Evolutionary conservation across 92 coral and sea anemone genomes (phyloP), one percentile per base, ranked within the genome.

Genomic region (Zoanthus sociatus): DNA sequence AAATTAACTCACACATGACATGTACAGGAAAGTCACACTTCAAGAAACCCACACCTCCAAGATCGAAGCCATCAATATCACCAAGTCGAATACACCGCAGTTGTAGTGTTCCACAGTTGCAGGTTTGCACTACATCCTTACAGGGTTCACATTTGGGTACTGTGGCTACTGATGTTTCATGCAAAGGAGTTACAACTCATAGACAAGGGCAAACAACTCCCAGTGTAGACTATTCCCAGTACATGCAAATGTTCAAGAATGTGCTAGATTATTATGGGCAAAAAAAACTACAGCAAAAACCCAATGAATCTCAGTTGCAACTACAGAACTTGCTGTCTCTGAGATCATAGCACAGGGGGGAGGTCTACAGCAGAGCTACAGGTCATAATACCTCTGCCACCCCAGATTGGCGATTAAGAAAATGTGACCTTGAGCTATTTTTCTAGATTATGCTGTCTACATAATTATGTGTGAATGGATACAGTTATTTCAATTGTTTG

Each of bases 201-300:
- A 47, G 7, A 16, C 85, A 81, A 50, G 30, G 74, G 12, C 85
- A 64, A 48, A 73, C 56, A 30, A 16, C 7, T 30, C 55, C 15
- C 3, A 45, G 66, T 9, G 78, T 91, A 67, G 98, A 95, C 86
- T 95, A 93, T 67, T 95, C 98, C 0, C 84, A 92, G 71, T 95
- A 95, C 53, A 95, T 96, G 14, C 96, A 95, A 71, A 95, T 95
- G 98, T 95, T 95, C 46, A 93, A 93, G 61, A 95, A 95, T 67
- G 98, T 95, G 6, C 45, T 95, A 83, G 98, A 95, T 37, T 95
- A 89, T 93, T 95, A 95, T 70, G 98, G 98, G 46, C 86, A 94
- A 4, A 91, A 88, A 78, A 94, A 92, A 71, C 78, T 95, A 46
- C 86, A 90, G 44, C 92, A 96, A 44, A 91, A 93, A 67, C n/a